Base-by-base conservation (phyloP, 2,113 vertebrate species). In the Coracopsis vasa region DNA sequence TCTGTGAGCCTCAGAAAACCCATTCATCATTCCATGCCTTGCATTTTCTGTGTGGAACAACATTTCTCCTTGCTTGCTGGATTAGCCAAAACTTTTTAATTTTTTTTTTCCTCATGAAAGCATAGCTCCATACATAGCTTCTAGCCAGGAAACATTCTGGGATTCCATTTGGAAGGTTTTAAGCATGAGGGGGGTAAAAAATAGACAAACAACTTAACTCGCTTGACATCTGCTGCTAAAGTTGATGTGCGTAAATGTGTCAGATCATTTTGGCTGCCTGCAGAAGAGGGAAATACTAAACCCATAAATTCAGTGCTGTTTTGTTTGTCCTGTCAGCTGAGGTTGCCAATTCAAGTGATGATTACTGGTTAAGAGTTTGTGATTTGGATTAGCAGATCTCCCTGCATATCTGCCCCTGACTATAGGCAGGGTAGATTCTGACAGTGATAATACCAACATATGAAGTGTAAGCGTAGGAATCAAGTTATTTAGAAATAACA, bases 161-260 rank as follows among this genome's bases (percentile, higher is more conserved):
- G 53, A 87, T 94, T 96, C 61, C 61, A 37, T 90, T 95, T 93
- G 82, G 70, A 92, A 91, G 47, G 14, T 74, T 91, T 92, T 80
- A 92, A 84, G 69, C 37, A 24, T 39, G n/a, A 11, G 10, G 19
- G 47, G 47, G 39, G 73, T 41, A 25, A 5, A 5, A 21, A 86
- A 53, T 17, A 93, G 77, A 75, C 86, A 90, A 95, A 93, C 79
- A 92, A 72, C 45, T 75, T 92, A 61, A 79, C 54, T 95, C 25
- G 4, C 65, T 73, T 95, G 94, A 91, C 89, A 86, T 90, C 82
- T 96, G 82, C 88, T 84, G 45, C 64, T 92, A 8, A 84, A 91
- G 83, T 48, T 86, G 92, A 88, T 1, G 23, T 72, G 56, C 2
- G 1, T 88, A 74, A 91, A 86, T 79, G 83, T 90, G 72, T 96